Evolutionary conservation across 1,140 invertebrate species (phyloP).

Genomic region (Micrasema longulum): DNA sequence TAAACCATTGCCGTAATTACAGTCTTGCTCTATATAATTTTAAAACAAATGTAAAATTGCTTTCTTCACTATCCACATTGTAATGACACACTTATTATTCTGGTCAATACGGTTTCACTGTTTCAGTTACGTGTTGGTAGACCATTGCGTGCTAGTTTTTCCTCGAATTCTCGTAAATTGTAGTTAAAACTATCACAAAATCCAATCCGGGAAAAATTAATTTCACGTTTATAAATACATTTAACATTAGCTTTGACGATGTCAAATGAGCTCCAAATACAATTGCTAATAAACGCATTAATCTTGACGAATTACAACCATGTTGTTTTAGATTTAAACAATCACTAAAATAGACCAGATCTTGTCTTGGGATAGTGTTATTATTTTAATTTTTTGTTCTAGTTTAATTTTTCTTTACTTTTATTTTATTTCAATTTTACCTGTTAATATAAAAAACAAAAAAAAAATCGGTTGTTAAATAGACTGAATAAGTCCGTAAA

Average conservation of each 20-base stretch:
- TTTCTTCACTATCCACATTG: background rate
- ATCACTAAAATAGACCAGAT: no score
- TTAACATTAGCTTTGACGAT: constrained; percentile 14
- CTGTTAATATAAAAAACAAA: no score
- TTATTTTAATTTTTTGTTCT: no score
- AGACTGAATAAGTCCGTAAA: no score
- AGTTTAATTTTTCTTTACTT: no score
- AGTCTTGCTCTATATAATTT: constrained; percentile 17
- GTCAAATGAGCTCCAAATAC: background rate
- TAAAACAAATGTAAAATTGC: constrained; percentile 2
- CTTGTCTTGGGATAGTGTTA: no score
- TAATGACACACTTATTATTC: constrained; percentile 27
- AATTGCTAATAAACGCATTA: no score
- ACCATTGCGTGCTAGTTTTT: constrained; percentile 31
- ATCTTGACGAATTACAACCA: no score
- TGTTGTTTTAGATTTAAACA: no score
- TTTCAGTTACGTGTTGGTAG: constrained; percentile 1
- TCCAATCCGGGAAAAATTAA: constrained; percentile 17
- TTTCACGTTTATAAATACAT: constrained; percentile 4
- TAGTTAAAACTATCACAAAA: constrained; percentile 22
- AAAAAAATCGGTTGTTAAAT: no score
- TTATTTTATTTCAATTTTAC: no score
- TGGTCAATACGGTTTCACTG: constrained; percentile 25
- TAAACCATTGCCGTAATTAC: constrained; percentile 4
- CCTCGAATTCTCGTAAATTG: constrained; percentile 15